Evolutionary conservation across 2,888 invertebrate genomes (phyloP).

Genomic region (Eupithecia tripunctaria): DNA sequence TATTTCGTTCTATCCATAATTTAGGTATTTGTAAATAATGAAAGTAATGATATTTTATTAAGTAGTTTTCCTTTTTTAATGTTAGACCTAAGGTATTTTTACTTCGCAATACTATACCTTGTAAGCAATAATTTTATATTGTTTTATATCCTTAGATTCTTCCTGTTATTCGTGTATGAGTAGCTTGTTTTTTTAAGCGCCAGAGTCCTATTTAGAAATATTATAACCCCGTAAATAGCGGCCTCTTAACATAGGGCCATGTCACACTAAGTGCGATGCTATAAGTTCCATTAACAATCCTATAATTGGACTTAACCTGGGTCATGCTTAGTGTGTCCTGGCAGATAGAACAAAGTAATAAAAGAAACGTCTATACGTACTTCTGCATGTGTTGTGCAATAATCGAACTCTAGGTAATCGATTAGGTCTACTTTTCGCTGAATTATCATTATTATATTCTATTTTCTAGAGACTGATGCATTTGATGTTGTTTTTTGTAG

Average conservation of each 20-base stretch:
- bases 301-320: neutral
- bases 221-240: conserved; percentile 46
- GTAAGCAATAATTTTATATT: conserved; percentile 81
- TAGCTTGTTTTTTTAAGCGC: conserved; percentile 35
- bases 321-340: conserved; percentile 16
- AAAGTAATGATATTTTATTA: conserved; percentile 70
- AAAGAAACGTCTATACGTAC: conserved; percentile 76
- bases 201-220: conserved; percentile 39
- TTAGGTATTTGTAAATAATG: conserved; percentile 79
- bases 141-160: conserved; percentile 54
- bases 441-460: conserved; percentile 58
- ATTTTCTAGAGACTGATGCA: conserved; percentile 70
- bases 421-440: conserved; percentile 73
- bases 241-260: conserved; percentile 48
- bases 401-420: conserved; percentile 71
- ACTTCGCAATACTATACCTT: conserved; percentile 80
- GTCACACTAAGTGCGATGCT: conserved; percentile 20
- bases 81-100: conserved; percentile 80
- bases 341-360: conserved; percentile 44
- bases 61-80: conserved; percentile 77
- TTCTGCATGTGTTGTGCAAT: conserved; percentile 82
- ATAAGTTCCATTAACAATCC: neutral
- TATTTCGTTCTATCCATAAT: conserved; percentile 76
- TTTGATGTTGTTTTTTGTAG: conserved; percentile 38
- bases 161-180: conserved; percentile 39